phyloP scores from a whole-genome alignment of 2,888 invertebrate species.

The Morinoia aosen region DNA sequence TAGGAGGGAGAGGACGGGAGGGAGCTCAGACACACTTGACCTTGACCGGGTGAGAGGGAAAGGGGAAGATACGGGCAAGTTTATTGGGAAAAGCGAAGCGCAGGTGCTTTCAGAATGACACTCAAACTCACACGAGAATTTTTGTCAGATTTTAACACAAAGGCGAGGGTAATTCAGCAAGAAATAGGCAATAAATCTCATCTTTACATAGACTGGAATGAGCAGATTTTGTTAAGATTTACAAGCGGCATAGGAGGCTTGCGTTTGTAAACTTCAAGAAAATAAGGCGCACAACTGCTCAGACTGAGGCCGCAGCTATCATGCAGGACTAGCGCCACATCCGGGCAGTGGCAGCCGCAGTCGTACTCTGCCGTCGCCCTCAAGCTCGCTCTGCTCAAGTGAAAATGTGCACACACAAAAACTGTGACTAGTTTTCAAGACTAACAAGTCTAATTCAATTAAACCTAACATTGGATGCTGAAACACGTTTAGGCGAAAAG shows the following conservation, averaged over 20 bases:
- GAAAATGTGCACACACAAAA: neutral
- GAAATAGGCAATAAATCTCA: neutral
- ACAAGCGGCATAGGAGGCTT: neutral
- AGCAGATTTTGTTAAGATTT: neutral
- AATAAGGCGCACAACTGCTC: neutral
- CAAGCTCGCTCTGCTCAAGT: neutral
- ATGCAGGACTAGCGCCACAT: neutral
- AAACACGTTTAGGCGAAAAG: neutral
- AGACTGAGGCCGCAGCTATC: neutral
- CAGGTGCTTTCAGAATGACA: neutral
- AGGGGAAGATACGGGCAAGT: neutral
- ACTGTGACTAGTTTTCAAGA: neutral
- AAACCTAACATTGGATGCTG: neutral
- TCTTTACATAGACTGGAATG: neutral
- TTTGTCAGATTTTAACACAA: neutral
- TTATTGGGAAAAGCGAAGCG: neutral
- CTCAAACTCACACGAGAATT: neutral
- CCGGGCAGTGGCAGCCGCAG: neutral
- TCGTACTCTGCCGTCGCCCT: neutral
- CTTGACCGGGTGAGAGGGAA: constrained; percentile 34
- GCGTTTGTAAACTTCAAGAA: neutral
- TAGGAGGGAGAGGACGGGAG: neutral
- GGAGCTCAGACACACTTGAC: constrained; percentile 20
- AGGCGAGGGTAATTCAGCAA: neutral
- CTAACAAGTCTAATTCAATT: neutral